Conservation (phyloP, 2,888 invertebrate genomes). For the Griposia aprilina region DNA sequence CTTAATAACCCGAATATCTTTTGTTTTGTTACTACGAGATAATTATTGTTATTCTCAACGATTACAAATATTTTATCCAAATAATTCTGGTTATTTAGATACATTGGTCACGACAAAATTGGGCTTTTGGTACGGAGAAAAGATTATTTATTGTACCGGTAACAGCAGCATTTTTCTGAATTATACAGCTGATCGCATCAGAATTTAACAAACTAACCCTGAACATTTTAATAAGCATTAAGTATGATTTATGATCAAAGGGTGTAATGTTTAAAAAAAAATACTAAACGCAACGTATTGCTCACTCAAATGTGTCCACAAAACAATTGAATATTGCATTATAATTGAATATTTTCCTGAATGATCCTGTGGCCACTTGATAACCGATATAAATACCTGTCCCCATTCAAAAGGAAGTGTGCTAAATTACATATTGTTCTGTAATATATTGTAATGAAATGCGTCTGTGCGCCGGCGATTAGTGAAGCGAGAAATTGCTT, state of each 20-base stretch:
- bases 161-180: no score
- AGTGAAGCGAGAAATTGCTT: conserved; percentile 88
- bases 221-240: no score
- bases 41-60: background rate
- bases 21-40: conserved; percentile 65
- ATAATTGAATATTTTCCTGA: conserved; percentile 33
- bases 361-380: conserved; percentile 67
- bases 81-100: background rate
- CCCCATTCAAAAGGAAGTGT: conserved; percentile 79
- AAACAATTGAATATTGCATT: conserved; percentile 20
- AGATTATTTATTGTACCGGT: no score
- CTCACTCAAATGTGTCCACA: conserved; percentile 8
- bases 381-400: conserved; percentile 78
- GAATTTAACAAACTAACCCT: no score
- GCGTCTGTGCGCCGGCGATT: conserved; percentile 79
- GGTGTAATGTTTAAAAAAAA: no score
- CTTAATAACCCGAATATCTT: conserved; percentile 72
- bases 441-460: conserved; percentile 88
- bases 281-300: no score
- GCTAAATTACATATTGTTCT: conserved; percentile 86
- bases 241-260: no score
- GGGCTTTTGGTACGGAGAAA: no score
- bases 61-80: background rate
- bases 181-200: no score
- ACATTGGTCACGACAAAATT: no score